Evolutionary conservation across 1,140 invertebrate species (phyloP).

Genomic region (Drosophila bocqueti): DNA sequence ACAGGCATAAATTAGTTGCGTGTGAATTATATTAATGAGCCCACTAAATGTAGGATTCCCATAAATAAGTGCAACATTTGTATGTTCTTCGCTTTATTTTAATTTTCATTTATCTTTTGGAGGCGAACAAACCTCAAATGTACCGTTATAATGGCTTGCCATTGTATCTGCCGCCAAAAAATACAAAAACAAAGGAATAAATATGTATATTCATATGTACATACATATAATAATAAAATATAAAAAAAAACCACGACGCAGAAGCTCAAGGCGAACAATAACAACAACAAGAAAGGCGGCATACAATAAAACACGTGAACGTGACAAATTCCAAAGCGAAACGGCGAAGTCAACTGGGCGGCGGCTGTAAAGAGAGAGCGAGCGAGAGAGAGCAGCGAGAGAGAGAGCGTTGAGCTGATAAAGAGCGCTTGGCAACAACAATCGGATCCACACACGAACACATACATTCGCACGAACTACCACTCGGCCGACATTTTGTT

Average conservation of each 20-base stretch:
- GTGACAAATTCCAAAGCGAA: slow-evolving; percentile 79
- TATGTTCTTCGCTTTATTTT: background rate
- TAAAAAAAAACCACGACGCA: slow-evolving; percentile 52
- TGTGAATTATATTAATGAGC: slow-evolving; percentile 57
- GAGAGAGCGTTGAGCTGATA: slow-evolving; percentile 30
- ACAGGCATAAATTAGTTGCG: slow-evolving; percentile 49
- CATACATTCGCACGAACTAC: background rate
- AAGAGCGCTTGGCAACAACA: slow-evolving; percentile 70
- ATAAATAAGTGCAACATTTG: slow-evolving; percentile 27
- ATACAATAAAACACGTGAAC: slow-evolving; percentile 81
- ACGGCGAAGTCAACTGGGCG: slow-evolving; percentile 51
- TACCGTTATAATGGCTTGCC: slow-evolving; percentile 41
- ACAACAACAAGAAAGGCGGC: slow-evolving; percentile 42
- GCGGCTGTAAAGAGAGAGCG: slow-evolving; percentile 35
- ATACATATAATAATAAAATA: background rate
- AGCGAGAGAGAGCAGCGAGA: background rate
- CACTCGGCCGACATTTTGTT: slow-evolving; percentile 69
- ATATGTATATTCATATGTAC: too few species aligned
- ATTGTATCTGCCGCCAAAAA: slow-evolving; percentile 2
- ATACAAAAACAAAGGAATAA: background rate
- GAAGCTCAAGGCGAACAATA: slow-evolving; percentile 55
- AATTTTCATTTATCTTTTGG: slow-evolving; percentile 1
- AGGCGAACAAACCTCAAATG: slow-evolving; percentile 6
- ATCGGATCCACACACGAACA: slow-evolving; percentile 30
- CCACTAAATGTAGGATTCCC: slow-evolving; percentile 32